These are phyloP conservation scores for Gavia stellata DNA, from an alignment of 2,113 vertebrate species.

Conservation along the genomic window DNA sequence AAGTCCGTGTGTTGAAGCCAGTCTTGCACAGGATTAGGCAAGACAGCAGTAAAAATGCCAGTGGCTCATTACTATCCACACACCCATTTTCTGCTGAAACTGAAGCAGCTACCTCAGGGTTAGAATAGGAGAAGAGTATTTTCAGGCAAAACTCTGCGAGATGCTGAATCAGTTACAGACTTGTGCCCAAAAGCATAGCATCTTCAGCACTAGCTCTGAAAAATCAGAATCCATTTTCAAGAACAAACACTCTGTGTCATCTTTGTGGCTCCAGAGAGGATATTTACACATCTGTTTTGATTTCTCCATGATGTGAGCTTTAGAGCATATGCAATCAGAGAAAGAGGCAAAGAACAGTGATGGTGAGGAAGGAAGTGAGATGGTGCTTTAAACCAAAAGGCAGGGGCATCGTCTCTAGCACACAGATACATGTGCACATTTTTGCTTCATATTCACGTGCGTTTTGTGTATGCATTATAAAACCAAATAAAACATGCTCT, in stretches of 20 bases:
- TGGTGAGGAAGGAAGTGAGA: not conserved
- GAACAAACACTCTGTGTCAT: not conserved
- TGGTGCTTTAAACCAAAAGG: not conserved
- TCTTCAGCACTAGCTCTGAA: not conserved
- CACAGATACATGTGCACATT: not conserved
- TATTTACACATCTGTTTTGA: not conserved
- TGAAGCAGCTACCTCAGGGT: not conserved
- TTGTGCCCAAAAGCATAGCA: not conserved
- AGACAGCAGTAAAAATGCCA: not conserved
- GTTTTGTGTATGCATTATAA: not conserved
- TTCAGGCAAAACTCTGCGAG: not conserved
- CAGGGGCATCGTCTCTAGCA: not conserved
- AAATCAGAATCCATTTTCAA: not conserved
- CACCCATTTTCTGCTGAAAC: not conserved
- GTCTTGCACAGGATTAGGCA: not conserved
- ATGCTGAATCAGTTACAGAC: not conserved
- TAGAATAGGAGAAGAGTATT: not conserved
- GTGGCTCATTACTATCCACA: not conserved
- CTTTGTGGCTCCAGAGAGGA: not conserved
- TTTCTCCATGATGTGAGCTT: not conserved
- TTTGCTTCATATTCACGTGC: not conserved
- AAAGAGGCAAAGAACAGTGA: not conserved
- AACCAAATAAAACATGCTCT: not conserved
- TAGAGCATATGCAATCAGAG: not conserved
- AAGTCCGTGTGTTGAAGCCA: not conserved